Evolutionary conservation across 2,797 vertebrate species (phyloP).

Genomic region (Chloroceryle inda): DNA sequence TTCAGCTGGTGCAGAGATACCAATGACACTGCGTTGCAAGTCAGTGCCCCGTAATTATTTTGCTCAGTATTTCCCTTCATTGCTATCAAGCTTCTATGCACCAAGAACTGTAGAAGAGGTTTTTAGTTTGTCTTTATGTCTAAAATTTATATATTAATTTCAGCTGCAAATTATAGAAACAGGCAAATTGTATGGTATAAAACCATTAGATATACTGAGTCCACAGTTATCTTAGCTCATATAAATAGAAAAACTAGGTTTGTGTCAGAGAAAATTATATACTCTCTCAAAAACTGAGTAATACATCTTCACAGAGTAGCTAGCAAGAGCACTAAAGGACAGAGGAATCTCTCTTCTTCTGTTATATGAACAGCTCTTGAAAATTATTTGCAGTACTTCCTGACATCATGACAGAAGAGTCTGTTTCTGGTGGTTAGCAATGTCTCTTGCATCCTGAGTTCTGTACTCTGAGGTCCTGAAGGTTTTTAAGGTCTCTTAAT

Average conservation of each 20-base stretch:
- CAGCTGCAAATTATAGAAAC: constrained; percentile 37
- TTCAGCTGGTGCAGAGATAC: neutral
- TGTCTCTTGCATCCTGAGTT: neutral
- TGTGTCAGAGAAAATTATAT: constrained; percentile 41
- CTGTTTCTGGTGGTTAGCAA: neutral
- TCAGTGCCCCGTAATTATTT: neutral
- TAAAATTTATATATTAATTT: neutral
- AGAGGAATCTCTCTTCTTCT: constrained; percentile 12
- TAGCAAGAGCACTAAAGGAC: constrained; percentile 8
- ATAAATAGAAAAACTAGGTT: constrained; percentile 48
- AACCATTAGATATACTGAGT: constrained; percentile 19
- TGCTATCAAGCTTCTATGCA: neutral
- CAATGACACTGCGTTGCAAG: neutral
- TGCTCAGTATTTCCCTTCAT: neutral
- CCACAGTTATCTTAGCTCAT: constrained; percentile 43
- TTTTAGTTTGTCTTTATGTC: constrained; percentile 8
- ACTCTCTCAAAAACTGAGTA: constrained; percentile 55
- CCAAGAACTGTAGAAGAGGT: neutral
- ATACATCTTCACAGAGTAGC: constrained; percentile 39
- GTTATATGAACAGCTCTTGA: neutral
- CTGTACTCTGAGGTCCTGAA: neutral
- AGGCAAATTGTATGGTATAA: constrained; percentile 21
- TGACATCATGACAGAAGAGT: constrained; percentile 22
- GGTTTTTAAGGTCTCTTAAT: constrained; percentile 4
- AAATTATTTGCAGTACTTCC: constrained; percentile 59